A percentile compares a stretch with the other conserved stretches of the same genome.
These are phyloP conservation scores for Cercocebus atys DNA, from an alignment of 2,113 vertebrate genomes.

Conservation along the genomic window DNA sequence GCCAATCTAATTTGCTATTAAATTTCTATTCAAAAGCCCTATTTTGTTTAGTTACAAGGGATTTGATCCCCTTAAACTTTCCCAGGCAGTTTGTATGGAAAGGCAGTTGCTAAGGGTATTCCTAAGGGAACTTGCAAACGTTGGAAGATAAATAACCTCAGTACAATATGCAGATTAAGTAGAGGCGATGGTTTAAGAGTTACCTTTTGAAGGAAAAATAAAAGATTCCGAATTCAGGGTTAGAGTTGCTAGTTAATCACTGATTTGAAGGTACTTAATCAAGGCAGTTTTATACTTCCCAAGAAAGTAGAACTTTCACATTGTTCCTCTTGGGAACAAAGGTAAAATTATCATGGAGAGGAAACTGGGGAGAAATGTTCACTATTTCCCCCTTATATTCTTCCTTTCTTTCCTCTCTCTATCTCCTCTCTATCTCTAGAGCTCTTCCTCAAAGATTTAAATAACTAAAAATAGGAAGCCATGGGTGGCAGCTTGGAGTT, in stretches of 20 bases:
- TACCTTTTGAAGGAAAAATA: slow-evolving; percentile 57
- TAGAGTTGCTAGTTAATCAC: slow-evolving; percentile 17
- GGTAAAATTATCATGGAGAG: background rate
- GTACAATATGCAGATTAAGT: slow-evolving; percentile 55
- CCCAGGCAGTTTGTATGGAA: slow-evolving; percentile 70
- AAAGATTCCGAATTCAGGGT: slow-evolving; percentile 46
- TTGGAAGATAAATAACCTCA: slow-evolving; percentile 68
- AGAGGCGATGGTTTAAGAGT: slow-evolving; percentile 41
- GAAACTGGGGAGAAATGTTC: background rate
- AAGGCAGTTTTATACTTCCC: background rate
- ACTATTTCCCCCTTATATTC: background rate
- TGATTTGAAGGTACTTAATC: background rate
- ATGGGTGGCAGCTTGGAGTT: background rate
- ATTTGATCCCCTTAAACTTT: slow-evolving; percentile 70
- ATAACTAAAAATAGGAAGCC: background rate
- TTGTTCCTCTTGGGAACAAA: background rate
- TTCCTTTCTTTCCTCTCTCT: background rate
- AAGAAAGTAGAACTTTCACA: background rate
- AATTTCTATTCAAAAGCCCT: slow-evolving; percentile 69
- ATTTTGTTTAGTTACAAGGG: slow-evolving; percentile 72
- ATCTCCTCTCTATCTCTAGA: background rate
- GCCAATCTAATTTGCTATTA: slow-evolving; percentile 72
- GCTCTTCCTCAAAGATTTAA: background rate
- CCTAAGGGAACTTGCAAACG: slow-evolving; percentile 59
- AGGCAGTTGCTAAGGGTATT: slow-evolving; percentile 68